These are phyloP conservation scores for Dascillus cervinus DNA, from an alignment of 2,888 invertebrate species.

Conservation along the genomic window DNA sequence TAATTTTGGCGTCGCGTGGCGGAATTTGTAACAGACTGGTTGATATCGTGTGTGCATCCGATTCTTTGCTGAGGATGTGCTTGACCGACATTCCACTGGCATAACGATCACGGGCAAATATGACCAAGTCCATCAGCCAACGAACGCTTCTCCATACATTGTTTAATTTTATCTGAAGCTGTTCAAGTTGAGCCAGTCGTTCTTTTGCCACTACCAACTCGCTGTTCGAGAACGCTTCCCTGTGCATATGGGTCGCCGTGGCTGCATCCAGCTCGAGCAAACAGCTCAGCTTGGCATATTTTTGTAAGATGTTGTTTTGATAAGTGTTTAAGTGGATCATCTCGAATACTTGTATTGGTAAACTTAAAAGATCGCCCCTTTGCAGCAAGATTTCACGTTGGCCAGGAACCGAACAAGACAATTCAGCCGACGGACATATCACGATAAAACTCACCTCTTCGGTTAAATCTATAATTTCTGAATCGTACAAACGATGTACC, in stretches of 20 bases:
- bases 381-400: constrained; percentile 79
- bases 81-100: constrained; percentile 35
- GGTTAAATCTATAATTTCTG: constrained; percentile 89
- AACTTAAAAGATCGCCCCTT: constrained; percentile 75
- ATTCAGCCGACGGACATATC: constrained; percentile 85
- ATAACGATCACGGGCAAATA: constrained; percentile 80
- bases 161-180: constrained; percentile 79
- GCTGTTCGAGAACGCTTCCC: constrained; percentile 89
- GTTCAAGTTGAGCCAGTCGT: constrained; percentile 71
- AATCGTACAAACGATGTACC: constrained; percentile 79
- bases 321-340: constrained; percentile 95
- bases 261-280: constrained; percentile 88
- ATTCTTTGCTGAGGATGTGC: constrained; percentile 42
- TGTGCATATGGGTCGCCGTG: constrained; percentile 83
- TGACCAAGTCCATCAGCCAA: constrained; percentile 94
- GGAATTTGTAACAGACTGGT: constrained; percentile 59
- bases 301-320: constrained; percentile 80
- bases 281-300: constrained; percentile 88
- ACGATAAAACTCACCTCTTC: constrained; percentile 86
- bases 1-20: constrained; percentile 64
- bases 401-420: constrained; percentile 85
- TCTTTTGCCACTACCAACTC: constrained; percentile 84
- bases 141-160: constrained; percentile 87
- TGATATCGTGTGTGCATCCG: constrained; percentile 35
- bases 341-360: constrained; percentile 90